A percentile compares a stretch with the other conserved stretches of the same genome.
Evolutionary conservation across 2,797 vertebrate genomes (phyloP).

Genomic region (Gymnothorax javanicus): DNA sequence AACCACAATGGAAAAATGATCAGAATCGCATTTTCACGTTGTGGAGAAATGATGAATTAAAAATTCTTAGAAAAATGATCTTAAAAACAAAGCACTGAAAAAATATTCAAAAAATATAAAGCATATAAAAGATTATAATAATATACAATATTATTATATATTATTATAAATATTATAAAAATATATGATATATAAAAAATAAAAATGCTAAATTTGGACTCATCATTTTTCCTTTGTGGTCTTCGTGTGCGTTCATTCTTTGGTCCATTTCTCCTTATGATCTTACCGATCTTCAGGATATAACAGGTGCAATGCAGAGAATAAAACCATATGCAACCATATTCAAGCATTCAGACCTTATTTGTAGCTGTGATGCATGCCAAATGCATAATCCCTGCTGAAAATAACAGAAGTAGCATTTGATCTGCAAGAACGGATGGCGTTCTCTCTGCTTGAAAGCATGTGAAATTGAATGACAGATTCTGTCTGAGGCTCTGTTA

Average conservation of each 20-base stretch:
- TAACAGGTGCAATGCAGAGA: background rate
- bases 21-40: no score
- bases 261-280: background rate
- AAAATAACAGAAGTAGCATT: background rate
- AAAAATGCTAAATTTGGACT: no score
- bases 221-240: no score
- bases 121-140: no score
- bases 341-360: background rate
- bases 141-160: no score
- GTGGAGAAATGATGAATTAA: no score
- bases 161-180: no score
- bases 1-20: no score
- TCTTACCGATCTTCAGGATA: background rate
- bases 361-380: background rate
- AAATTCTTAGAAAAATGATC: no score
- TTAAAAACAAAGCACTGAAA: no score
- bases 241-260: background rate
- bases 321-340: background rate
- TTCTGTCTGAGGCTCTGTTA: background rate
- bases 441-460: background rate
- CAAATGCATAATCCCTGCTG: background rate
- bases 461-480: background rate
- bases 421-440: background rate
- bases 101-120: no score
- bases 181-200: no score